These are phyloP conservation scores for Ariolimax columbianus DNA, from an alignment of 2,888 invertebrate species.

Conservation along the genomic window DNA sequence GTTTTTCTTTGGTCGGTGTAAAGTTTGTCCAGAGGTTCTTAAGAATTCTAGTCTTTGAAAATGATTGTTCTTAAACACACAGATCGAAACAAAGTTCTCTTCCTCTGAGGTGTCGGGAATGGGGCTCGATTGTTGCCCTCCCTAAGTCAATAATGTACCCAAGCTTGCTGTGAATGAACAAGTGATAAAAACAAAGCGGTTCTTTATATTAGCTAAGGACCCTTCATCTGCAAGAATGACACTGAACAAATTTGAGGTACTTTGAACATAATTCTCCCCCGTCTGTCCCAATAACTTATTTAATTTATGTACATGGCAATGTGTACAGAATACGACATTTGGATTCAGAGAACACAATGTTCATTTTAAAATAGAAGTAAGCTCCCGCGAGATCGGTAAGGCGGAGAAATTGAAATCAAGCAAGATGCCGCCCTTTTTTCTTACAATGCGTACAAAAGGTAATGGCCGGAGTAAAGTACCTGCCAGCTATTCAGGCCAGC, in stretches of 20 bases:
- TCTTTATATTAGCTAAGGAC: slow-evolving; percentile 29
- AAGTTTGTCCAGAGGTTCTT: slow-evolving; percentile 33
- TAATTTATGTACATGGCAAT: background rate
- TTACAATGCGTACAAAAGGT: background rate
- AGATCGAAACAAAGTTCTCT: slow-evolving; percentile 25
- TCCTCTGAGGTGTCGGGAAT: background rate
- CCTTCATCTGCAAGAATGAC: slow-evolving; percentile 29
- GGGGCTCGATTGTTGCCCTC: background rate
- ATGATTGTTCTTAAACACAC: slow-evolving; percentile 20
- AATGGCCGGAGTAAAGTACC: background rate
- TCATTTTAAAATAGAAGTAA: slow-evolving; percentile 1
- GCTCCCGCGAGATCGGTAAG: background rate
- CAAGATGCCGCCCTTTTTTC: background rate
- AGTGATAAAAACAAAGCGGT: slow-evolving; percentile 11
- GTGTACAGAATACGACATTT: background rate
- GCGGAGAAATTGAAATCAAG: background rate
- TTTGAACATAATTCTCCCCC: slow-evolving; percentile 20
- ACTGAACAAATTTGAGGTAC: slow-evolving; percentile 32
- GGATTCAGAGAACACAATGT: background rate
- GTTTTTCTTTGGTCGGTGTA: slow-evolving; percentile 41
- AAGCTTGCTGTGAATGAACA: slow-evolving; percentile 10
- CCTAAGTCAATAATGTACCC: background rate
- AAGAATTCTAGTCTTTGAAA: slow-evolving; percentile 12
- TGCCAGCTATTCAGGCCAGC: background rate
- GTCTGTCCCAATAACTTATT: slow-evolving; percentile 12